Conservation (phyloP, 1,140 invertebrate genomes). For the Vanessa tameamea region DNA sequence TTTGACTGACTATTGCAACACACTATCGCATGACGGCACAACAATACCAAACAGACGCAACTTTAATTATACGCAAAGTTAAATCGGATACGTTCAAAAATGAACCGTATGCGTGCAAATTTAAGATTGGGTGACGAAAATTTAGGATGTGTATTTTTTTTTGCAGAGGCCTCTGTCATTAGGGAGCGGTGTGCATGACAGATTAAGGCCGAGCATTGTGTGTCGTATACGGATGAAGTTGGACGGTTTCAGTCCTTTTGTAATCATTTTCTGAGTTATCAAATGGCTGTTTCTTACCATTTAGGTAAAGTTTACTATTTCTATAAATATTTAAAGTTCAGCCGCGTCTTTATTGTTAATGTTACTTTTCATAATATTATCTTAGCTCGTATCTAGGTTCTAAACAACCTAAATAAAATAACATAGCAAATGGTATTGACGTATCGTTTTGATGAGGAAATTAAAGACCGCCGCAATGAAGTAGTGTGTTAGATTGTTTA, state of each 20-base stretch:
- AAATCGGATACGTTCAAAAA: conserved; percentile 19
- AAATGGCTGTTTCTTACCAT: conserved; percentile 1
- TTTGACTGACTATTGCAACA: conserved; percentile 29
- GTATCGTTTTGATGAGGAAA: no score
- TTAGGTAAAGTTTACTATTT: background rate
- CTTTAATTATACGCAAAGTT: conserved; percentile 14
- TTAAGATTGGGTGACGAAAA: conserved; percentile 2
- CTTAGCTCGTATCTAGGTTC: no score
- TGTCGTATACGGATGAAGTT: conserved; percentile 30
- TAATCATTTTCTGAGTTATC: conserved; percentile 22
- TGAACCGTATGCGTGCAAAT: conserved; percentile 25
- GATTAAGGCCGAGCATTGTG: conserved; percentile 45
- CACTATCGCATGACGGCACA: conserved; percentile 32
- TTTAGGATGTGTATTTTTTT: background rate
- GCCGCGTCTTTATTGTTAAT: no score
- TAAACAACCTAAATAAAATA: no score
- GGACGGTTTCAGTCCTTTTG: conserved; percentile 32
- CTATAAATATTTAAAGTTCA: no score
- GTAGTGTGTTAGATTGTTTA: no score
- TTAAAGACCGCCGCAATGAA: no score
- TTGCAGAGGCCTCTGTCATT: conserved; percentile 31
- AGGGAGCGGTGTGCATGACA: conserved; percentile 51
- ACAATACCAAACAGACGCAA: conserved; percentile 32
- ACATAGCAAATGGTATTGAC: no score
- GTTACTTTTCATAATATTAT: no score